Evolutionary conservation across 2,797 vertebrate genomes (phyloP).

Genomic region (Coluber constrictor): DNA sequence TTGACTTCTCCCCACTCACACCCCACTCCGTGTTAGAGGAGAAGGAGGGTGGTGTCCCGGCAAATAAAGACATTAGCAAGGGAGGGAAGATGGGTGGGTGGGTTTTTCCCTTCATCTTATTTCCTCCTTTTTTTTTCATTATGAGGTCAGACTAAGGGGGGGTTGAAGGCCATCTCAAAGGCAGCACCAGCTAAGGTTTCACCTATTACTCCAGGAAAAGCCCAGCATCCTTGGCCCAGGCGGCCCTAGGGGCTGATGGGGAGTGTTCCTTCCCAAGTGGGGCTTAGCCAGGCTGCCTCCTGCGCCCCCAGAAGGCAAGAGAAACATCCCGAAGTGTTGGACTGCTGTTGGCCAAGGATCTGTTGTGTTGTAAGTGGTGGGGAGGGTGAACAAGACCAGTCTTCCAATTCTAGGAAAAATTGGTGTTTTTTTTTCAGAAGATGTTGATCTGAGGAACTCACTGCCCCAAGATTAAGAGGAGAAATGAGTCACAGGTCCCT

Average conservation of each 20-base stretch:
- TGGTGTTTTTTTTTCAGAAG: background rate
- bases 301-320: background rate
- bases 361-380: constrained; percentile 2
- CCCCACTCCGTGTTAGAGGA: no score
- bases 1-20: background rate
- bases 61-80: background rate
- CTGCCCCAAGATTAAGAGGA: no score
- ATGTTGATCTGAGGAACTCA: background rate
- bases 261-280: constrained; percentile 7
- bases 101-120: background rate
- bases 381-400: background rate
- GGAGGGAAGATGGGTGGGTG: background rate
- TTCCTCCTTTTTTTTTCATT: background rate
- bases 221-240: background rate
- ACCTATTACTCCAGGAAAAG: background rate
- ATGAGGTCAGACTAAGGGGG: constrained; percentile 4
- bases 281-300: background rate
- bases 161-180: background rate
- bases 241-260: constrained; percentile 20
- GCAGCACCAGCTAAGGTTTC: background rate
- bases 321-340: background rate
- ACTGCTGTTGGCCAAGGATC: constrained; percentile 8
- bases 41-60: background rate
- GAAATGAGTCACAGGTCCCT: background rate
- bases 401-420: background rate